Percentiles rank a stretch among this genome's conserved stretches.
Evolutionary conservation across 1,140 invertebrate genomes (phyloP).

Genomic region (Tetragnatha versicolor): DNA sequence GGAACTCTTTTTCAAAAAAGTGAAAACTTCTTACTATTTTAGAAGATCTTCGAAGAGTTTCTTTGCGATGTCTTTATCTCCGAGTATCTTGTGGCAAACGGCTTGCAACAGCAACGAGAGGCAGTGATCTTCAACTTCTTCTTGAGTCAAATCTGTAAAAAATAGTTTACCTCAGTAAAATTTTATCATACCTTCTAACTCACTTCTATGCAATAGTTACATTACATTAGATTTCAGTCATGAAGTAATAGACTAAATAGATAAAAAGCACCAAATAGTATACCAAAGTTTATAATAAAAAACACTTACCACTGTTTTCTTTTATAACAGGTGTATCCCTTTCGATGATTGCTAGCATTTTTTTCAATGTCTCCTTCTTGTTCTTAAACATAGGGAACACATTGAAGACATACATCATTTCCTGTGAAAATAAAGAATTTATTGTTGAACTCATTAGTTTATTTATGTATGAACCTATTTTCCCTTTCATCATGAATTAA

Average conservation of each 20-base stretch:
- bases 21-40: slow-evolving; percentile 62
- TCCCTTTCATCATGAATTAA: too few species aligned
- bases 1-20: not conserved
- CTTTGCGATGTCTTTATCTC: slow-evolving; percentile 75
- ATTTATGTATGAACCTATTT: too few species aligned
- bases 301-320: not conserved
- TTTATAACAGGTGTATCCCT: not conserved
- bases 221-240: too few species aligned
- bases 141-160: slow-evolving; percentile 59
- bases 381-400: slow-evolving; percentile 84
- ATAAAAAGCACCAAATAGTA: too few species aligned
- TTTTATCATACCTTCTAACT: too few species aligned
- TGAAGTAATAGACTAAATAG: too few species aligned
- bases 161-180: too few species aligned
- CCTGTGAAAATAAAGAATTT: too few species aligned
- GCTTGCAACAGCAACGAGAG: slow-evolving; percentile 82
- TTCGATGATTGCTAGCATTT: slow-evolving; percentile 67
- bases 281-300: too few species aligned
- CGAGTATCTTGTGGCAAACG: slow-evolving; percentile 78
- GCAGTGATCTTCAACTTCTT: slow-evolving; percentile 79
- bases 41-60: slow-evolving; percentile 62
- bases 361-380: slow-evolving; percentile 72
- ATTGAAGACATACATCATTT: slow-evolving; percentile 94
- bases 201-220: too few species aligned
- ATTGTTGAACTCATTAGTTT: too few species aligned